phyloP scores from a whole-genome alignment of 2,113 vertebrate genomes.

The Sturnira hondurensis region DNA sequence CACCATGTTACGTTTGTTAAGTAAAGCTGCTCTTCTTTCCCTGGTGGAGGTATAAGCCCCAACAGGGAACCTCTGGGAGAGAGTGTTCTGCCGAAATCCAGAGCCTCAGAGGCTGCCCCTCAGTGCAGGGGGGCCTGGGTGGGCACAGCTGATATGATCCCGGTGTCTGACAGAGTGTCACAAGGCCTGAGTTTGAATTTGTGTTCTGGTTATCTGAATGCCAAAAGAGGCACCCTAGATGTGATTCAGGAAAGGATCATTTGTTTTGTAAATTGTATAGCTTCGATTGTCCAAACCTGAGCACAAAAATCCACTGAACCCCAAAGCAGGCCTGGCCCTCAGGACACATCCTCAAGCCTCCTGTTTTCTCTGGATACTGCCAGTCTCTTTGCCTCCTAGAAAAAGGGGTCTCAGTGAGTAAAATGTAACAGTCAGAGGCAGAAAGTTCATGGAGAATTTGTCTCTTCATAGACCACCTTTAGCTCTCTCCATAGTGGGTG shows the following conservation, averaged over 20 bases:
- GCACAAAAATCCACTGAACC: neutral
- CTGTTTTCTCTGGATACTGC: neutral
- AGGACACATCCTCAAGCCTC: neutral
- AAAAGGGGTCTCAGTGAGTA: neutral
- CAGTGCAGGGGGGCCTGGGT: neutral
- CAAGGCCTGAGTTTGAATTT: neutral
- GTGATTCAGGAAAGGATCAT: neutral
- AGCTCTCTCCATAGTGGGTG: neutral
- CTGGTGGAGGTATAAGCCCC: neutral
- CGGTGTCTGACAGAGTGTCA: neutral
- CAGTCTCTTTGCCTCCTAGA: neutral
- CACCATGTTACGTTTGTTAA: neutral
- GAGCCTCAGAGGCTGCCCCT: neutral
- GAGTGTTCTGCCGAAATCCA: neutral
- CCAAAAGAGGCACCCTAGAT: neutral
- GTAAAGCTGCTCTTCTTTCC: neutral
- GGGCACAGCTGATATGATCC: fast-evolving
- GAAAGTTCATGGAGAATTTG: neutral
- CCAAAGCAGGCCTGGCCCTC: neutral
- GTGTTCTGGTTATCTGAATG: neutral
- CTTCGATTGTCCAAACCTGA: neutral
- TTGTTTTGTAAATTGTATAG: neutral
- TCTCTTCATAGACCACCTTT: neutral
- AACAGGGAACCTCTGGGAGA: neutral
- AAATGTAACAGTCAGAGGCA: neutral